These are phyloP conservation scores for Helicolenus hilgendorfi DNA, from an alignment of 2,797 vertebrate genomes.

Conservation along the genomic window DNA sequence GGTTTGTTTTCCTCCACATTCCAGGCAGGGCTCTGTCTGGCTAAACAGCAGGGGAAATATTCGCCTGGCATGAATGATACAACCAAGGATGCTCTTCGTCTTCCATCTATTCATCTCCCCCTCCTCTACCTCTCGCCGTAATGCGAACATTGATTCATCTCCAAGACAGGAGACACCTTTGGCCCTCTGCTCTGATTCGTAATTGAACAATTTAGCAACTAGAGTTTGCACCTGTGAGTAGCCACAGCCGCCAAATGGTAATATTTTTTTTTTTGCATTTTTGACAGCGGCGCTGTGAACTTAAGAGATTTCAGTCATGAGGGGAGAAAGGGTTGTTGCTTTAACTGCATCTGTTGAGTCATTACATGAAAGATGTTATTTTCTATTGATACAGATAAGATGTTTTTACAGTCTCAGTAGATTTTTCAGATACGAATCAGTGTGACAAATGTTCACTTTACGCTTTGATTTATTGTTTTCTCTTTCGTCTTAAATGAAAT, in stretches of 20 bases:
- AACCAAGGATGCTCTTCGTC: conserved; percentile 5
- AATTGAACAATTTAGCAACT: conserved; percentile 47
- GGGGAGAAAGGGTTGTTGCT: not conserved
- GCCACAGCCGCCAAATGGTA: not conserved
- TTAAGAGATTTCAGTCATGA: not conserved
- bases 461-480: conserved; percentile 47
- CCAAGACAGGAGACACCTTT: conserved; percentile 29
- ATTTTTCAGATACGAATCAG: not conserved
- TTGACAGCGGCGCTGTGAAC: not conserved
- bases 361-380: not conserved
- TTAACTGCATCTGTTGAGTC: not conserved
- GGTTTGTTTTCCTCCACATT: not conserved
- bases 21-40: not conserved
- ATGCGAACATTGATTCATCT: conserved; percentile 37
- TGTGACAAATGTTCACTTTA: not conserved
- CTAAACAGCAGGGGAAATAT: conserved; percentile 4
- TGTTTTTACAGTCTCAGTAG: not conserved
- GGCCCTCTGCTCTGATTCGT: conserved; percentile 12
- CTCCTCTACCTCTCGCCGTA: not conserved
- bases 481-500: conserved; percentile 5
- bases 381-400: not conserved
- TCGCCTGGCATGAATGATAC: conserved; percentile 1
- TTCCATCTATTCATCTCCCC: not conserved
- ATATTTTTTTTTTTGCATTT: not conserved
- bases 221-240: conserved; percentile 24